phyloP scores from a whole-genome alignment of 1,140 invertebrate genomes.

The Yoshiicerus persimilis region DNA sequence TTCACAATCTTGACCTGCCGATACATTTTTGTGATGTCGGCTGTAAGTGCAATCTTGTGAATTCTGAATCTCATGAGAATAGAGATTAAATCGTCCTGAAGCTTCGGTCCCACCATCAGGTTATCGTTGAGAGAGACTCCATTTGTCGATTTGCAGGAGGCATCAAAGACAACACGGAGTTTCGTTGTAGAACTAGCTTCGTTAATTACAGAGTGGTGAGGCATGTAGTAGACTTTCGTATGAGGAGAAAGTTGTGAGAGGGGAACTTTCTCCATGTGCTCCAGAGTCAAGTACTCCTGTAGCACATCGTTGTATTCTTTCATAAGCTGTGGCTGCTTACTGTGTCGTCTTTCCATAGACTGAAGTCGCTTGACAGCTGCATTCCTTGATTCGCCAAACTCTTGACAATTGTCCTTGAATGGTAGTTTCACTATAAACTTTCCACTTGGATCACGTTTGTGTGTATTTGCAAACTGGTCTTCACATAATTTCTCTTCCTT shows the following conservation, averaged over 20 bases:
- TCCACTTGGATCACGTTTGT: slow-evolving; percentile 32
- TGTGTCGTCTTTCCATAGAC: slow-evolving; percentile 44
- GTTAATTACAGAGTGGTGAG: slow-evolving; percentile 42
- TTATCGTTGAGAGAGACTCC: slow-evolving; percentile 41
- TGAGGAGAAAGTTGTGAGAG: not conserved
- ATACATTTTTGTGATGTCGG: not conserved
- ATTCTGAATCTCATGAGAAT: not conserved
- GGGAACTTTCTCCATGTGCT: slow-evolving; percentile 48
- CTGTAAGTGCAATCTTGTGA: not conserved
- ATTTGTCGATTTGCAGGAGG: not conserved
- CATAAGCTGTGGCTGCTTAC: slow-evolving; percentile 29
- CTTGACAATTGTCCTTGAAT: slow-evolving; percentile 34
- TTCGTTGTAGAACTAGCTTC: slow-evolving; percentile 33
- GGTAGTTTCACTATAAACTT: slow-evolving; percentile 46
- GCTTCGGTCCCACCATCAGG: slow-evolving; percentile 25
- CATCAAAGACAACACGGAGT: slow-evolving; percentile 44
- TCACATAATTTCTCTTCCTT: slow-evolving; percentile 44
- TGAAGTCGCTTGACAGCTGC: slow-evolving; percentile 42
- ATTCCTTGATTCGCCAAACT: slow-evolving; percentile 37
- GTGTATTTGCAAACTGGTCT: slow-evolving; percentile 42
- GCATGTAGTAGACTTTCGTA: slow-evolving; percentile 39
- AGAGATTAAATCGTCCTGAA: not conserved
- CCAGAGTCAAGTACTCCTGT: slow-evolving; percentile 49
- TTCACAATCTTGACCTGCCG: not conserved
- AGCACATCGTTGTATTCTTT: slow-evolving; percentile 50